Evolutionary conservation across 30 jellyfish, hydroid and myxozoan species (phyloP), one percentile per base, ranked within the genome.

Genomic region (Calvadosia cruxmelitensis): DNA sequence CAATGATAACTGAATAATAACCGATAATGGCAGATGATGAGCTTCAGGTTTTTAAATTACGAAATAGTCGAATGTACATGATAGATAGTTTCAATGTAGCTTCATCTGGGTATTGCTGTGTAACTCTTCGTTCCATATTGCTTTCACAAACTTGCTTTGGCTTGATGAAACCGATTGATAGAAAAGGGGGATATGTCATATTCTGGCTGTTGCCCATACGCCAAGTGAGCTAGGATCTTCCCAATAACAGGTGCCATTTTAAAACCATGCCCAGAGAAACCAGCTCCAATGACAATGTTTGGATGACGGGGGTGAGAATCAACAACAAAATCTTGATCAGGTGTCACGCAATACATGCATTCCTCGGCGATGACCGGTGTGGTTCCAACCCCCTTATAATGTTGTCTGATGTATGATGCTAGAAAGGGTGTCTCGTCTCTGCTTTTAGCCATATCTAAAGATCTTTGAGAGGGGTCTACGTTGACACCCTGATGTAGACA

Each of bases 161-260:
- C 30, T n/a, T n/a, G 3, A 7, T 83, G 26, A 63, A 84, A 84
- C 51, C 95, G 50, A 29, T 81, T 61, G 24, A 78, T 57, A 2
- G 76, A 53, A 49, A 84, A 72, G 5, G 83, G 87, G 2, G 95
- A 64, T 32, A 84, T 33, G 63, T 84, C 95, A 67, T 84, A 84
- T 23, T 27, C 57, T 2, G 84, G 95, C 2, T 66, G 23, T 28
- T 63, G 29, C 26, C 61, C 76, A 34, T 62, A 49, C 53, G 95
- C 95, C 29, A 84, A 63, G 29, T 77, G 82, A 16, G 93, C 92
- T 7, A 84, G 83, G 15, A 84, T 26, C 65, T 84, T 84, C 51
- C 95, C 95, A 49, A 85, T 71, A 2, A 78, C 87, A 23, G 95
- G 95, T 0, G 95, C 95, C 76, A 84, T 85, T 53, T 84, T 84